These are phyloP conservation scores for Mus caroli DNA, from an alignment of 2,797 vertebrate genomes.

Conservation along the genomic window DNA sequence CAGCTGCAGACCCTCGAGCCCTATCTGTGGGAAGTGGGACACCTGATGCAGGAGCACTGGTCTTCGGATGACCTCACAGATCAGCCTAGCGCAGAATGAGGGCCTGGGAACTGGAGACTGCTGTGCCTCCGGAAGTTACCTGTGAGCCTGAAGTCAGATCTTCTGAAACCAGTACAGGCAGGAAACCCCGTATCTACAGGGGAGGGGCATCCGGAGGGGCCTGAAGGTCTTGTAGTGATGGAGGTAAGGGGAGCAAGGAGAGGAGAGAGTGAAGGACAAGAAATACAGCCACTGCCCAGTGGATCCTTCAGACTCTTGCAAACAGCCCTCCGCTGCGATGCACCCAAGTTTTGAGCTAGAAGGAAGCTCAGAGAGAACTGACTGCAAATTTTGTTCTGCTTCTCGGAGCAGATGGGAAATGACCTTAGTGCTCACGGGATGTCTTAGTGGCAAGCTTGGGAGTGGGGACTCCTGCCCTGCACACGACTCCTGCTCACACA, in stretches of 20 bases:
- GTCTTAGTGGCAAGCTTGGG: neutral
- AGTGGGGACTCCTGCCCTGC: too few relatives aligned
- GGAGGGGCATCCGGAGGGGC: accelerated
- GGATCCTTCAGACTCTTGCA: neutral
- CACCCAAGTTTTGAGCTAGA: neutral
- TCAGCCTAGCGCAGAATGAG: neutral
- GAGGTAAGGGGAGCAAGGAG: neutral
- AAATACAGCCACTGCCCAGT: too few relatives aligned
- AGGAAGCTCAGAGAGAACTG: neutral
- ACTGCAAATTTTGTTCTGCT: neutral
- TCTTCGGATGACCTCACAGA: neutral
- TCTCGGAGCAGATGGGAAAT: neutral
- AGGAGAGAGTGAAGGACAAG: neutral
- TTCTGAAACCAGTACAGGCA: neutral
- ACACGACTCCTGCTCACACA: too few relatives aligned
- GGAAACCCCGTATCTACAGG: neutral
- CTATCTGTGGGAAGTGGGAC: neutral
- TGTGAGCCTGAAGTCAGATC: neutral
- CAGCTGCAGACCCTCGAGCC: accelerated
- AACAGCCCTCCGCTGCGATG: accelerated
- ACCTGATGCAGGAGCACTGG: neutral
- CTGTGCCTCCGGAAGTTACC: neutral
- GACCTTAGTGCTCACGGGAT: neutral
- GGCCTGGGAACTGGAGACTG: neutral
- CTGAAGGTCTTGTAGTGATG: neutral